Base-by-base conservation (phyloP, 2,797 vertebrate genomes). In the Enteromius unitaeniatus region DNA sequence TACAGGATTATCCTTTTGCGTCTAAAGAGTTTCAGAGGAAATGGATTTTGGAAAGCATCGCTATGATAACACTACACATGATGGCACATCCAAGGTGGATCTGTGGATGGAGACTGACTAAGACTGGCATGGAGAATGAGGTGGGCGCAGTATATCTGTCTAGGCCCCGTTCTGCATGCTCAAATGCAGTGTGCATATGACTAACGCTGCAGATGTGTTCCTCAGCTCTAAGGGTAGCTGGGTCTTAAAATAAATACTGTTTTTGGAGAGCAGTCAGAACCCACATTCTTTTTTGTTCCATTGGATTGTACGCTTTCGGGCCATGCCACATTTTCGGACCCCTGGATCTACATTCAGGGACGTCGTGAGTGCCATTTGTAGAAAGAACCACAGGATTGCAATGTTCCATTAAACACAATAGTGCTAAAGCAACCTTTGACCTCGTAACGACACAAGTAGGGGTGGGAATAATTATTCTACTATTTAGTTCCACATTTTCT, bases 241-340 rank as follows among this genome's bases (percentile, higher is more conserved):
- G 69, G 60, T 84, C 51, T 51, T 73, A 47, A 76, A 84, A 89
- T 83, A 86, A 89, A 90, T 85, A 88, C 85, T 81, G 87, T 91
- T 90, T 93, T 91, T 92, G 89, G 62, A 91, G 87, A 90, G 90
- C 82, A 88, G 89, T 88, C 87, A 85, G 60, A 86, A 76, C 85
- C 42, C 60, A 88, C 72, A 79, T 84, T 53, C 81, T 69, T 76
- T 45, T 67, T 70, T 65, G 60, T 69, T 42, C 49, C 37, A 77
- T 37, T 72, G 58, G 47, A 53, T 58, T 37, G 34, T 42, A 69
- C 0, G 40, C 34, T 65, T 78, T 72, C 23, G n/a, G 79, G n/a
- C 4, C 1, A 81, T 40, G 51, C 76, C 68, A 68, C 65, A 58
- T 62, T 62, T 62, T 31, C 9, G n/a, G 34, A 77, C 65, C 69